These are phyloP conservation scores for Nycticryphes semicollaris DNA, from an alignment of 2,113 vertebrate genomes.

Conservation along the genomic window DNA sequence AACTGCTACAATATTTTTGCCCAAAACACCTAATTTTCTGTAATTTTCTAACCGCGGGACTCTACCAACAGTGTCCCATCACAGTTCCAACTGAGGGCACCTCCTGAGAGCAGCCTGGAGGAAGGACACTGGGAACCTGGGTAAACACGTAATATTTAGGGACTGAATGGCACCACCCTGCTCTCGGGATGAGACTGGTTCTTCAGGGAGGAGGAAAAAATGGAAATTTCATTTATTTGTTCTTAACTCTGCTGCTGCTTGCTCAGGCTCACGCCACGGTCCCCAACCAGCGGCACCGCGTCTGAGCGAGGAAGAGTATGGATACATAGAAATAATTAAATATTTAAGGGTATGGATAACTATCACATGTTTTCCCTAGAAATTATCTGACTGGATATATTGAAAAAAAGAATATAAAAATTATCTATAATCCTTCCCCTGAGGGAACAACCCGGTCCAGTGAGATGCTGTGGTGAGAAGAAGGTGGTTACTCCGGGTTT, in stretches of 20 bases:
- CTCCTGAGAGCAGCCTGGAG: neutral
- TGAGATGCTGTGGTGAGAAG: fast-evolving
- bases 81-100: fast-evolving
- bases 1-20: neutral
- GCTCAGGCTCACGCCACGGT: neutral
- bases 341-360: neutral
- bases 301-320: too few relatives aligned
- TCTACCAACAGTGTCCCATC: fast-evolving
- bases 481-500: neutral
- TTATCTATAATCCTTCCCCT: neutral
- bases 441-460: neutral
- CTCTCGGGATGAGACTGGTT: neutral
- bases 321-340: too few relatives aligned
- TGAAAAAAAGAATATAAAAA: neutral
- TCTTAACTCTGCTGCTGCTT: neutral
- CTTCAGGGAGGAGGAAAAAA: fast-evolving
- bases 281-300: too few relatives aligned
- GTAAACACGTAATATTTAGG: fast-evolving
- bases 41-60: neutral
- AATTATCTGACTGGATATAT: neutral
- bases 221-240: neutral
- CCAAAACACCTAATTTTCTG: neutral
- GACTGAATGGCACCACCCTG: too few relatives aligned
- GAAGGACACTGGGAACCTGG: neutral
- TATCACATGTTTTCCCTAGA: neutral